Percentiles rank a stretch among this genome's conserved stretches.
Evolutionary conservation across 2,888 invertebrate genomes (phyloP).

Genomic region (Balanococcus diminutus): DNA sequence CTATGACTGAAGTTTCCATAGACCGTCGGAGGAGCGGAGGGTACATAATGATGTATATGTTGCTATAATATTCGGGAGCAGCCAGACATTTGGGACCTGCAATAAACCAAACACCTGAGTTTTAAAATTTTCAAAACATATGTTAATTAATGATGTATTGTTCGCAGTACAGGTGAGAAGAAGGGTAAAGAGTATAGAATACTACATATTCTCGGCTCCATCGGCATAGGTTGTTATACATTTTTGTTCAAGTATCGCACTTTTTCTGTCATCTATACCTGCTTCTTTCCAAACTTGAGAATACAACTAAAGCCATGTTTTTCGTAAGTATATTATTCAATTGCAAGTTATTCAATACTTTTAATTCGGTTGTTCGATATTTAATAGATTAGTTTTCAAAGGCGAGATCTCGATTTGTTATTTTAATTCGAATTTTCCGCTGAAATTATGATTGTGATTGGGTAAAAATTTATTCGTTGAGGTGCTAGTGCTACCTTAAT

Average conservation of each 20-base stretch:
- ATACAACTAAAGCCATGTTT: background rate
- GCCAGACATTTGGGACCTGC: constrained; percentile 50
- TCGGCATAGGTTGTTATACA: constrained; percentile 37
- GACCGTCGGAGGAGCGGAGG: constrained; percentile 1
- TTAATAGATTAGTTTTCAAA: background rate
- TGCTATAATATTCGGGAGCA: constrained; percentile 52
- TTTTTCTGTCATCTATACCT: constrained; percentile 40
- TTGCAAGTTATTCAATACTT: background rate
- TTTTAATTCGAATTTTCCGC: background rate
- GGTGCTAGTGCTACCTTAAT: no score
- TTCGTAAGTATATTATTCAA: background rate
- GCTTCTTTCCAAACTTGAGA: background rate
- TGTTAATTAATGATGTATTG: constrained; percentile 56
- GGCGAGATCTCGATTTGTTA: background rate
- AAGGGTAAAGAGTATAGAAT: constrained; percentile 12
- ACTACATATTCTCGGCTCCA: constrained; percentile 48
- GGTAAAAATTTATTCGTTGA: no score
- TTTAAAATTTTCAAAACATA: constrained; percentile 55
- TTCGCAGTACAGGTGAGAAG: constrained; percentile 44
- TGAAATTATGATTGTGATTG: background rate
- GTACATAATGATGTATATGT: constrained; percentile 54
- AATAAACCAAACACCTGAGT: constrained; percentile 55
- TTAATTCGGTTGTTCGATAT: background rate
- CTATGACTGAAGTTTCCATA: constrained; percentile 33
- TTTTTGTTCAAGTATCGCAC: constrained; percentile 52